Percentiles rank a stretch among this genome's conserved stretches.
phyloP scores from a whole-genome alignment of 1,140 invertebrate species.

The Goniozus legneri region DNA sequence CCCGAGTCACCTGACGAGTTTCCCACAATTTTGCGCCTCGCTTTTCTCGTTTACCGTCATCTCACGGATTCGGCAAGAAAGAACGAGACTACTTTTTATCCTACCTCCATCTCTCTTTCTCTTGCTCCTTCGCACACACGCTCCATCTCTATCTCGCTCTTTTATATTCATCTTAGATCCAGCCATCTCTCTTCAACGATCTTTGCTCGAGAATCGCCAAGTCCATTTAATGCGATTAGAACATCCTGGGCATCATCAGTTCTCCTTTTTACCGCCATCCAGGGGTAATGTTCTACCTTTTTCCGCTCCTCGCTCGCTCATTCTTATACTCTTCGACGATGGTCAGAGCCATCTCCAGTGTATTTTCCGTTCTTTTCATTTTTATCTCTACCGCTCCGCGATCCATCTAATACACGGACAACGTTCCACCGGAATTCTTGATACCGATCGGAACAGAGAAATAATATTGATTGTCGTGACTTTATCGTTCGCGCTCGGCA shows the following conservation, averaged over 20 bases:
- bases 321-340: background rate
- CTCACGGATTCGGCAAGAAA: slow-evolving; percentile 12
- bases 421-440: no score
- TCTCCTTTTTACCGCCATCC: slow-evolving; percentile 22
- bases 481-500: slow-evolving; percentile 11
- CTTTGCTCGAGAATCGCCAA: slow-evolving; percentile 23
- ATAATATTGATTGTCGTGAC: no score
- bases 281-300: no score
- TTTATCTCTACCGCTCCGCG: slow-evolving; percentile 4
- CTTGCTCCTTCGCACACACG: no score
- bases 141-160: no score
- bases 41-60: slow-evolving; percentile 24
- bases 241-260: slow-evolving; percentile 24
- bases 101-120: no score
- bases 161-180: no score
- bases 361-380: slow-evolving; percentile 12
- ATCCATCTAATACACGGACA: slow-evolving; percentile 17
- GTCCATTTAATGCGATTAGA: slow-evolving; percentile 33
- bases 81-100: slow-evolving; percentile 10
- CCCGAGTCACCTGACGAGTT: slow-evolving; percentile 31
- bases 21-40: slow-evolving; percentile 27
- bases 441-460: no score
- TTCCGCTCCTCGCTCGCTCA: background rate
- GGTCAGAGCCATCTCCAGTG: background rate
- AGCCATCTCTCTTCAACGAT: no score